phyloP scores from a whole-genome alignment of 1,140 invertebrate species.

The Diabrotica virgifera region DNA sequence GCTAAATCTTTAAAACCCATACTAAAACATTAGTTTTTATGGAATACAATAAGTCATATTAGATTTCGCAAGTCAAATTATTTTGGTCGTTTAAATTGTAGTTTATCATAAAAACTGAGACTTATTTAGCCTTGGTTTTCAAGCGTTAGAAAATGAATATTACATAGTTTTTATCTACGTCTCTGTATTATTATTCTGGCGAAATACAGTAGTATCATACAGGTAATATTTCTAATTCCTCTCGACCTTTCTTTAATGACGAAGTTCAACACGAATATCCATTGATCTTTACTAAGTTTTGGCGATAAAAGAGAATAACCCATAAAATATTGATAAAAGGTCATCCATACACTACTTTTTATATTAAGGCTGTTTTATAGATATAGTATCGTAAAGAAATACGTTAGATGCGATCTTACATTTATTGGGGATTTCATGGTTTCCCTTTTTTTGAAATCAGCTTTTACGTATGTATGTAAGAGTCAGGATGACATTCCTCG shows the following conservation, averaged over 20 bases:
- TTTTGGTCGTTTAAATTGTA: no score
- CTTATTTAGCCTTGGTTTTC: no score
- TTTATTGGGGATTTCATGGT: background rate
- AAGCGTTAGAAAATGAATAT: no score
- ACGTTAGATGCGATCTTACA: background rate
- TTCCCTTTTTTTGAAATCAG: background rate
- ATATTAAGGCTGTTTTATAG: slow-evolving; percentile 1
- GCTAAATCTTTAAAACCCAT: no score
- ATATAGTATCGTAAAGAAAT: background rate
- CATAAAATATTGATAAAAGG: slow-evolving; percentile 1
- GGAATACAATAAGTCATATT: no score
- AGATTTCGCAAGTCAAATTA: no score
- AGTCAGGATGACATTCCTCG: background rate
- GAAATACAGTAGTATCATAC: no score
- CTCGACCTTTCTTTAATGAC: background rate
- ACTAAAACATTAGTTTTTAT: no score
- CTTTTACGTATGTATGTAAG: background rate
- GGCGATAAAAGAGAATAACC: background rate
- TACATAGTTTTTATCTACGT: no score
- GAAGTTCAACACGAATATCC: background rate
- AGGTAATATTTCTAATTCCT: background rate
- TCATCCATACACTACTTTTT: background rate
- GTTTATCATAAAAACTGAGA: no score
- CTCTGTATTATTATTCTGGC: no score
- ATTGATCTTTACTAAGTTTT: background rate